A percentile compares a stretch with the other conserved stretches of the same genome.
phyloP scores from a whole-genome alignment of 2,888 invertebrate species.

The Temnothorax unifasciatus region DNA sequence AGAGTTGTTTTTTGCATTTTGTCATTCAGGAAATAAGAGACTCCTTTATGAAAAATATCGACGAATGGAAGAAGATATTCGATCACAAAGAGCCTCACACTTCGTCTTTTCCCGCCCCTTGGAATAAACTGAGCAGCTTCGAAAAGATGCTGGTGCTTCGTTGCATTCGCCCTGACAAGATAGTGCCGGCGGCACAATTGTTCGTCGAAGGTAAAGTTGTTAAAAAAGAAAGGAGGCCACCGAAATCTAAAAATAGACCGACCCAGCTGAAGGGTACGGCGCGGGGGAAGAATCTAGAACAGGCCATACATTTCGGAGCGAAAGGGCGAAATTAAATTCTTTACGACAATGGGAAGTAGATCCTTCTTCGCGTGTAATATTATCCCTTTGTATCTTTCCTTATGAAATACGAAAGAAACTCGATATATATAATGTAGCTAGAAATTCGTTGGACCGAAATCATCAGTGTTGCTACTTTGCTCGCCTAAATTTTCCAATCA shows the following conservation, averaged over 20 bases:
- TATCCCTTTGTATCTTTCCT: background rate
- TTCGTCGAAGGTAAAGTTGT: constrained; percentile 89
- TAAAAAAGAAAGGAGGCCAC: background rate
- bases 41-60: constrained; percentile 88
- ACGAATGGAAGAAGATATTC: constrained; percentile 92
- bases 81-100: constrained; percentile 93
- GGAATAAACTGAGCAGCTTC: constrained; percentile 90
- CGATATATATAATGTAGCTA: background rate
- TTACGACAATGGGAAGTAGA: constrained; percentile 4
- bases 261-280: background rate
- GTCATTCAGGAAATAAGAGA: constrained; percentile 88
- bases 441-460: background rate
- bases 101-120: constrained; percentile 90
- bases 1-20: background rate
- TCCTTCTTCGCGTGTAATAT: background rate
- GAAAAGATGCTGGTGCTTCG: constrained; percentile 93
- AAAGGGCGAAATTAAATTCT: constrained; percentile 24
- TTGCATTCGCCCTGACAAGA: constrained; percentile 95
- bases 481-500: constrained; percentile 14
- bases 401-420: background rate
- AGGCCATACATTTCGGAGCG: background rate
- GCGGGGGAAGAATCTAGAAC: background rate
- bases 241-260: constrained; percentile 22
- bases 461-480: background rate
- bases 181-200: constrained; percentile 92